phyloP scores from a whole-genome alignment of 2,113 vertebrate species.

The Callipepla squamata region DNA sequence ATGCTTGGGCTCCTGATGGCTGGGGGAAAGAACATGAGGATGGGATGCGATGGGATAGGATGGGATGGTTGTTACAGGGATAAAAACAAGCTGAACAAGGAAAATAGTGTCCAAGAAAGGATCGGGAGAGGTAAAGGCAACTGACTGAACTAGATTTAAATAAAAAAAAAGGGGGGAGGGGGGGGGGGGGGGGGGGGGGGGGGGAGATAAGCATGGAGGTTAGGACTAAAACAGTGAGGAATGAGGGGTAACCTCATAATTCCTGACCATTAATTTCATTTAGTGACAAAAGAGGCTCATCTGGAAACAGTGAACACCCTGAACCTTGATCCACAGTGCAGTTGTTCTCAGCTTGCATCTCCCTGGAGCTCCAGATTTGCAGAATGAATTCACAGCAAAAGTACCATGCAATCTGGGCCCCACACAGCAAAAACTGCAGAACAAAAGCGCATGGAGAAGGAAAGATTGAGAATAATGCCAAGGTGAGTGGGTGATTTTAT shows the following conservation, averaged over 20 bases:
- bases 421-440: background rate
- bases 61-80: no score
- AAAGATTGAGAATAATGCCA: background rate
- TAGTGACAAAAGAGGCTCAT: background rate
- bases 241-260: background rate
- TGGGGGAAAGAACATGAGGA: no score
- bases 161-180: background rate
- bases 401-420: background rate
- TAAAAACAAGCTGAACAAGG: no score
- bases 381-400: background rate
- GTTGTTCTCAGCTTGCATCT: background rate
- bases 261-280: background rate
- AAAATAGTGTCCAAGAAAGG: background rate
- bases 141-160: background rate
- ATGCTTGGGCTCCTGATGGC: no score
- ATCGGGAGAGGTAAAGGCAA: background rate
- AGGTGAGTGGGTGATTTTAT: background rate
- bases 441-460: background rate
- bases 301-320: background rate
- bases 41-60: no score
- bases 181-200: no score
- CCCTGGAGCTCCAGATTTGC: background rate
- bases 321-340: accelerated
- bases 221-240: background rate
- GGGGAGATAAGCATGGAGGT: background rate